Percentiles rank a stretch among this genome's conserved stretches.
These are phyloP conservation scores for Tichodroma muraria DNA, from an alignment of 2,113 vertebrate species.

Conservation along the genomic window DNA sequence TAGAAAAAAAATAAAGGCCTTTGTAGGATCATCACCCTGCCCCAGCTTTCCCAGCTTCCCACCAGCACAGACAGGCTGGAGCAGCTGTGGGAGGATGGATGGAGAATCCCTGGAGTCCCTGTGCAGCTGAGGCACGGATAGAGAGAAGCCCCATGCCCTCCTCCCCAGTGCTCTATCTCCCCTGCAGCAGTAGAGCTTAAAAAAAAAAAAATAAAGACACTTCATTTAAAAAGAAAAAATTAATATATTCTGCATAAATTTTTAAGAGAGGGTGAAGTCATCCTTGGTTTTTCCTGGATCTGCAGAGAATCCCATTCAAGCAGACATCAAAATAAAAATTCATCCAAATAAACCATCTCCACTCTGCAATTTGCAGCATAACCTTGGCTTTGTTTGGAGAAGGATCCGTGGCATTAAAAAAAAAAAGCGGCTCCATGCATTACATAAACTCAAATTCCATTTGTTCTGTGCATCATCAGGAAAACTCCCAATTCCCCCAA, in stretches of 20 bases:
- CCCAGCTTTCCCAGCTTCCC: background rate
- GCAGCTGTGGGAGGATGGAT: background rate
- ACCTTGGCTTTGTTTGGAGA: background rate
- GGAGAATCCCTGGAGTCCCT: background rate
- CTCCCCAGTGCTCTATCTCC: background rate
- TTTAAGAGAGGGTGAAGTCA: background rate
- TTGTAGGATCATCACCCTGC: background rate
- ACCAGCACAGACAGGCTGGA: background rate
- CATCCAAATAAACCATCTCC: background rate
- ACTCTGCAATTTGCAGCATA: background rate
- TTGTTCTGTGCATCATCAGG: background rate
- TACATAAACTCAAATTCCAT: slow-evolving; percentile 6
- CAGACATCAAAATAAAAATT: background rate
- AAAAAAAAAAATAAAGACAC: background rate
- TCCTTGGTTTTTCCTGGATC: background rate
- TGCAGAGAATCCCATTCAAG: background rate
- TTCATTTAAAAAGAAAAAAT: background rate
- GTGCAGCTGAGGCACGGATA: background rate
- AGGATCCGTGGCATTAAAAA: background rate
- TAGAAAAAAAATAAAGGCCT: background rate
- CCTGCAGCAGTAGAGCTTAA: background rate
- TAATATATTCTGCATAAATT: background rate
- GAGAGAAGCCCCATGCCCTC: background rate
- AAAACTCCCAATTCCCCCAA: background rate
- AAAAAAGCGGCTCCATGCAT: background rate